Base-by-base conservation (phyloP, 2,888 invertebrate genomes). In the Oligia fasciuncula region DNA sequence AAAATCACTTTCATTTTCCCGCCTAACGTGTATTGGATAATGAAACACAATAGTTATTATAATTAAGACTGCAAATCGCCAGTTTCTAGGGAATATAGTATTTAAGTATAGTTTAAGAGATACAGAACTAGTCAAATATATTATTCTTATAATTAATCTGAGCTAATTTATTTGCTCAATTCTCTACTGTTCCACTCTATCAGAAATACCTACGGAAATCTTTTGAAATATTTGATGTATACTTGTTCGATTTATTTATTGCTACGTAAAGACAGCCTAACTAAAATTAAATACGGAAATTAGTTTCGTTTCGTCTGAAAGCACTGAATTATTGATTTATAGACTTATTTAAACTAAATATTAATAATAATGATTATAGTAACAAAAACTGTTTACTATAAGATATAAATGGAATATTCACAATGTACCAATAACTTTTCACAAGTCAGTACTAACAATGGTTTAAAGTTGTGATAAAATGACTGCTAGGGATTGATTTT, bases 101-200 rank as follows among this genome's bases (percentile, higher is more conserved):
- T 88, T 86, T 92, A 93, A 93, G 91, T 88, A 91, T 95, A 94
- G 92, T 82, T 79, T 96, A 96, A 96, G 95, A 89, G 88, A 89
- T 88, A 94, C 93, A 93, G 91, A 94, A 95, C 96, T 97, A 97
- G 96, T 97, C 96, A 96, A 95, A 95, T 95, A 93, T 94, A 93
- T 92, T 93, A 91, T 88, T 90, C 86, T 92, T 93, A 90, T 89
- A 84, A 87, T 87, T 93, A 92, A 91, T 91, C 87, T 91, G 95
- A 93, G 95, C 95, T 94, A 94, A 91, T 92, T 92, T 89, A 90
- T 91, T 93, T 94, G 95, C 95, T 96, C 95, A 94, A 94, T 83
- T 87, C 85, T 86, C 70, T 70, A 80, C 79, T 83, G 78, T 83
- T 84, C 81, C 73, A 89, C 84, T 88, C 87, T 86, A 88, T 89